Conservation (phyloP, 2,113 vertebrate species). For the Oceanodroma tethys region DNA sequence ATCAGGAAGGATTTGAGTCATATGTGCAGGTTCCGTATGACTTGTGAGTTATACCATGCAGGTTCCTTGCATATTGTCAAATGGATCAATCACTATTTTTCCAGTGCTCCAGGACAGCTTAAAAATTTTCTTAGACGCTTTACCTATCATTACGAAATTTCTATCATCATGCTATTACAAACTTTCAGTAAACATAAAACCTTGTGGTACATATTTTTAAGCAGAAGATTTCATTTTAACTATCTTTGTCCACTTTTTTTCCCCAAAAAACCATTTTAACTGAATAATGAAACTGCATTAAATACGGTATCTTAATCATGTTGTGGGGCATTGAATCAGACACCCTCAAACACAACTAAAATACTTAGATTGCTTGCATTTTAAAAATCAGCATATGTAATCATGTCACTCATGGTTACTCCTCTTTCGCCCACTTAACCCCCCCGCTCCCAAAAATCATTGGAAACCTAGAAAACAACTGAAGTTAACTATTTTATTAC, state of each 20-base stretch:
- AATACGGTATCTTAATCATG: background rate
- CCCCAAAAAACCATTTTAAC: background rate
- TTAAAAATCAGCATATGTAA: background rate
- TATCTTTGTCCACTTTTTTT: background rate
- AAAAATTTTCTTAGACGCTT: background rate
- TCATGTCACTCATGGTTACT: background rate
- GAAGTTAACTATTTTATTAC: background rate
- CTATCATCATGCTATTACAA: background rate
- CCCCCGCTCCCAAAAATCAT: rapidly evolving
- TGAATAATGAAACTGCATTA: background rate
- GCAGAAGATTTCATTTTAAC: background rate
- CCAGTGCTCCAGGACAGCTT: background rate
- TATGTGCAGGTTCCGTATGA: background rate
- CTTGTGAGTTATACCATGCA: background rate
- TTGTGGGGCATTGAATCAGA: background rate
- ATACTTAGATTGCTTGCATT: background rate
- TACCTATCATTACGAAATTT: background rate
- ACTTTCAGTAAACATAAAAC: background rate
- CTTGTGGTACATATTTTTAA: background rate
- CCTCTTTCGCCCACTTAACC: background rate
- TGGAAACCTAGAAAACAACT: background rate
- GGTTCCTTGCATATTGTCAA: background rate
- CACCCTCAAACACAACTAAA: background rate
- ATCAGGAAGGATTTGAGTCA: background rate
- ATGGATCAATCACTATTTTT: background rate